Conservation (phyloP, 2,113 vertebrate genomes). For the Candoia aspera region DNA sequence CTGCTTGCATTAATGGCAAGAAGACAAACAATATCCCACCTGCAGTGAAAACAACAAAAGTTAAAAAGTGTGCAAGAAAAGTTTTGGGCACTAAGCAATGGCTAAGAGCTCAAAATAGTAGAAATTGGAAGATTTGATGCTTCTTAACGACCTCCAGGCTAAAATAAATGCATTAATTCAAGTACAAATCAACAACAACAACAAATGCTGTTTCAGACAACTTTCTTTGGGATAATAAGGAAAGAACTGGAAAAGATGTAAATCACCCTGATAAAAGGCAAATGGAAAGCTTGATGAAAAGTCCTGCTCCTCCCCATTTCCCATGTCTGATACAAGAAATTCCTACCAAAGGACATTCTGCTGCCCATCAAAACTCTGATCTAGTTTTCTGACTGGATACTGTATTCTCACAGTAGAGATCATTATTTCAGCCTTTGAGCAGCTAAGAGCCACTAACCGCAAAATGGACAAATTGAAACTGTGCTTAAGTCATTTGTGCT, state of each 20-base stretch:
- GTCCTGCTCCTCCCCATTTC: not conserved
- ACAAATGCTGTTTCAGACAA: not conserved
- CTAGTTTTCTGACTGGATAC: not conserved
- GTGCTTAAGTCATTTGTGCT: not conserved
- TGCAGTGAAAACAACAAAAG: not conserved
- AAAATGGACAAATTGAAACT: slow-evolving; percentile 1
- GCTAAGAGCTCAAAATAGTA: not conserved
- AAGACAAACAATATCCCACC: not conserved
- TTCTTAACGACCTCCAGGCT: not conserved
- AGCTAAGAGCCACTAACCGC: not conserved
- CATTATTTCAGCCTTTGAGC: not conserved
- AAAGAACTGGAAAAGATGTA: not conserved
- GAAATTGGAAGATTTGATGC: not conserved
- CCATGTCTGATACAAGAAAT: not conserved
- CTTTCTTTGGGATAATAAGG: not conserved
- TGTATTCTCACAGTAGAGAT: not conserved
- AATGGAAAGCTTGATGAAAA: not conserved
- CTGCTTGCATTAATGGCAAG: too few relatives aligned
- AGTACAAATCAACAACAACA: not conserved
- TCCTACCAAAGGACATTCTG: not conserved
- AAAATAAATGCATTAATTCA: not conserved
- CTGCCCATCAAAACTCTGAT: not conserved
- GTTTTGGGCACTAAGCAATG: not conserved
- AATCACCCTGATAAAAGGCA: not conserved
- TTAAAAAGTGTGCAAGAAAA: not conserved